Conservation (phyloP, 2,888 invertebrate genomes). For the Diploptera punctata region DNA sequence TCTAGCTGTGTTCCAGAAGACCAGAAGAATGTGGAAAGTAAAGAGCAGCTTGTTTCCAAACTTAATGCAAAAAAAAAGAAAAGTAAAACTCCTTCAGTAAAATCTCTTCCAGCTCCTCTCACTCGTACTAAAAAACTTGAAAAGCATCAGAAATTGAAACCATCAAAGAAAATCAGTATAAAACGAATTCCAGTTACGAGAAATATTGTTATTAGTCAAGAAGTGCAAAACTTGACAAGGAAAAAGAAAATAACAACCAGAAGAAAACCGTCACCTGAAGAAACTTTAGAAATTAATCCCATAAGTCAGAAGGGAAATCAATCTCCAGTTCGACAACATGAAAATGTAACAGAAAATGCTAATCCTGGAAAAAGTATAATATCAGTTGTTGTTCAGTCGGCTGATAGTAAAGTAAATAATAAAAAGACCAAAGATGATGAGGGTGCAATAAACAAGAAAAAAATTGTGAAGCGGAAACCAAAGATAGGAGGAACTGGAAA, state of each 20-base stretch:
- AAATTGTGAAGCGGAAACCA: constrained; percentile 52
- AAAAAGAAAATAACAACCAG: constrained; percentile 47
- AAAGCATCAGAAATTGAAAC: neutral
- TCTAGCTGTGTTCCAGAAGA: no score
- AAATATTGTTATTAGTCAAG: neutral
- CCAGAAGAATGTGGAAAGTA: no score
- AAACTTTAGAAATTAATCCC: constrained; percentile 6
- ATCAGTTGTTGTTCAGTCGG: neutral
- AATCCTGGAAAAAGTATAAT: neutral
- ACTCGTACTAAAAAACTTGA: constrained; percentile 9
- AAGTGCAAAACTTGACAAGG: neutral
- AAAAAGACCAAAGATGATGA: constrained; percentile 47
- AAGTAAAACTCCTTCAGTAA: neutral
- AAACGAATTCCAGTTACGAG: neutral
- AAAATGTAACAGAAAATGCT: neutral
- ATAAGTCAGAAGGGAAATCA: constrained; percentile 34
- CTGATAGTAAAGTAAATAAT: constrained; percentile 1
- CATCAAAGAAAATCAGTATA: neutral
- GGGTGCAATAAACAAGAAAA: constrained; percentile 50
- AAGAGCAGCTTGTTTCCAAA: neutral
- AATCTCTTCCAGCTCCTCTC: neutral
- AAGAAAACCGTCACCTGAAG: constrained; percentile 46
- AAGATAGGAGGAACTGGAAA: constrained; percentile 49
- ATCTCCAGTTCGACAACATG: neutral
- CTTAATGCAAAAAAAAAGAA: neutral